Conservation (phyloP, 2,797 vertebrate genomes). For the Xerus rutilus region DNA sequence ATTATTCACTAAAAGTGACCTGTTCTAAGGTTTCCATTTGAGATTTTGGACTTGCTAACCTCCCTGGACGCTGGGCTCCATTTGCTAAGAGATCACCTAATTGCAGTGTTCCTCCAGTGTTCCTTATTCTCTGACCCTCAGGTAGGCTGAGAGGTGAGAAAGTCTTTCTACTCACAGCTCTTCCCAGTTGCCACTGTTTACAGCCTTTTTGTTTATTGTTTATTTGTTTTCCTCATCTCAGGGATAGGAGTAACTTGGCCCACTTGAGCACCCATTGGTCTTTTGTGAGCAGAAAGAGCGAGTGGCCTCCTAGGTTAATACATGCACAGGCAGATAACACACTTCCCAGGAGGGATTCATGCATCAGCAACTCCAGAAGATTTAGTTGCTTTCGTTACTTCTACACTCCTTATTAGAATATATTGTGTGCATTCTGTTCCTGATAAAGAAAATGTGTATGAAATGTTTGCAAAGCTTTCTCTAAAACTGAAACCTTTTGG, state of each 20-base stretch:
- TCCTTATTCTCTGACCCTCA: not conserved
- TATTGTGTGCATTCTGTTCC: not conserved
- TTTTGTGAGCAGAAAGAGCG: not conserved
- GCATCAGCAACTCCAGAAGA: not conserved
- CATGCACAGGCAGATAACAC: not conserved
- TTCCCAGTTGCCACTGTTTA: not conserved
- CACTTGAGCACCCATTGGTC: not conserved
- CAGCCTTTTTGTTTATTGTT: not conserved
- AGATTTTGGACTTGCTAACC: too few relatives aligned
- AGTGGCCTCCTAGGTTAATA: not conserved
- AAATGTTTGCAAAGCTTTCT: conserved; percentile 2
- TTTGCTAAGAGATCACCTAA: not conserved
- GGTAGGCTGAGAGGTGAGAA: not conserved
- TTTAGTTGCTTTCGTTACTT: not conserved
- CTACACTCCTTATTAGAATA: conserved; percentile 5
- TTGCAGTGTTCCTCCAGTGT: too few relatives aligned
- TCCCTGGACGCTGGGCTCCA: not conserved
- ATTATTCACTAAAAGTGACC: not conserved
- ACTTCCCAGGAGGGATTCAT: not conserved
- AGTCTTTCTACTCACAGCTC: not conserved
- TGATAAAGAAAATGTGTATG: not conserved
- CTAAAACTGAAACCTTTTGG: not conserved
- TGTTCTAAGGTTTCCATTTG: not conserved
- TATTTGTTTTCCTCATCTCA: not conserved
- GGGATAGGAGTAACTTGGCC: not conserved